phyloP scores from a whole-genome alignment of 2,113 vertebrate genomes.

The Sprattus sprattus region DNA sequence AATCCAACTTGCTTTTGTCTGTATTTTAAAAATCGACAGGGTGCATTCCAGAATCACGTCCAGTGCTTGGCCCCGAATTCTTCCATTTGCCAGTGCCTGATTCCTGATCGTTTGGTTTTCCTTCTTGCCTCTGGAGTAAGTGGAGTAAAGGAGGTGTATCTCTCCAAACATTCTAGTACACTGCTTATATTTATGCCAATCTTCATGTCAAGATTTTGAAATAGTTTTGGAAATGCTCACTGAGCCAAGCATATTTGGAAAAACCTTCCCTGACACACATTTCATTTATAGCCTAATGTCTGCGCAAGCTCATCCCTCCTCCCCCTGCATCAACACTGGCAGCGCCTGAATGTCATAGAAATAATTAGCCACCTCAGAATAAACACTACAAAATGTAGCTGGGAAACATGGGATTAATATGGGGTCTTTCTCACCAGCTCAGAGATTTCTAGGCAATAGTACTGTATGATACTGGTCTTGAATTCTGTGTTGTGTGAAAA shows the following conservation, averaged over 20 bases:
- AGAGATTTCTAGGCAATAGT: too few relatives aligned
- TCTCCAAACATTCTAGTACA: too few relatives aligned
- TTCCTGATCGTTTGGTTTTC: too few relatives aligned
- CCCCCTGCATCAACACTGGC: neutral
- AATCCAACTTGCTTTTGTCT: neutral
- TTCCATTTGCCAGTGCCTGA: too few relatives aligned
- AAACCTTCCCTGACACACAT: neutral
- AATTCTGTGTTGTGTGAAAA: too few relatives aligned
- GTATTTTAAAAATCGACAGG: neutral
- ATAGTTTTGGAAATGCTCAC: neutral
- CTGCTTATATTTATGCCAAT: too few relatives aligned
- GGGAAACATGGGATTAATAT: too few relatives aligned
- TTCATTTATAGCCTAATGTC: neutral
- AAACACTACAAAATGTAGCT: neutral
- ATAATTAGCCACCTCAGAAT: neutral
- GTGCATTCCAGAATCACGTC: neutral
- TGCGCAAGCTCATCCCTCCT: neutral
- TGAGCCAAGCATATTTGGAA: neutral
- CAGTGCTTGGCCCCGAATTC: neutral
- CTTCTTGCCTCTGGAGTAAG: too few relatives aligned
- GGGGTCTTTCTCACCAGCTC: too few relatives aligned
- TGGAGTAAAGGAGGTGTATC: too few relatives aligned
- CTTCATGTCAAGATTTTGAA: neutral
- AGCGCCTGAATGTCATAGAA: neutral
- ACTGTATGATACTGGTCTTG: too few relatives aligned